These are phyloP conservation scores for Zygothrica quintamaculata DNA, from an alignment of 2,888 invertebrate species.

Conservation along the genomic window DNA sequence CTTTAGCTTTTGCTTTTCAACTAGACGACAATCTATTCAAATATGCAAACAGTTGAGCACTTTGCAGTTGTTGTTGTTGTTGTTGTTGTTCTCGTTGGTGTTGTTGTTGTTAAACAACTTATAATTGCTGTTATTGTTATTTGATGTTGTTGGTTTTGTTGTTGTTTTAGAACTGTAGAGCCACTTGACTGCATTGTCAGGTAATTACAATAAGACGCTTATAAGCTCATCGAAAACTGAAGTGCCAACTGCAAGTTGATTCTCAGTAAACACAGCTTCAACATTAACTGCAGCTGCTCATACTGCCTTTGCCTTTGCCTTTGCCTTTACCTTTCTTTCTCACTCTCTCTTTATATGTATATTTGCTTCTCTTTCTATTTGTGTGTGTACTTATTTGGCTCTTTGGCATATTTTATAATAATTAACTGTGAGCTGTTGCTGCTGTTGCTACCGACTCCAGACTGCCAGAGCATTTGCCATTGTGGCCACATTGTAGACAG, in stretches of 20 bases:
- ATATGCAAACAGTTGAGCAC: slow-evolving; percentile 64
- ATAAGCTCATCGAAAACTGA: slow-evolving; percentile 68
- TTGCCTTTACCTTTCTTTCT: neutral
- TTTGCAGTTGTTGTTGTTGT: slow-evolving; percentile 11
- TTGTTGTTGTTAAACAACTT: slow-evolving; percentile 9
- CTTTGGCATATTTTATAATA: slow-evolving; percentile 50
- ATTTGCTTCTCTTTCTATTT: neutral
- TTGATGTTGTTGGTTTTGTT: slow-evolving; percentile 4
- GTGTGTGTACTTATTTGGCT: slow-evolving; percentile 1
- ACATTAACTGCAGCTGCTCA: neutral
- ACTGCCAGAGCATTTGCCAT: slow-evolving; percentile 12
- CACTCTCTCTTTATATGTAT: neutral
- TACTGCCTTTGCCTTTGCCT: neutral
- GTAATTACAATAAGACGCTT: slow-evolving; percentile 77
- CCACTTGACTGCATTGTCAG: slow-evolving; percentile 72
- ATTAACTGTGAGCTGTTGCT: slow-evolving; percentile 55
- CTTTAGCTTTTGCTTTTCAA: slow-evolving; percentile 20
- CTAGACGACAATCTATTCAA: slow-evolving; percentile 44
- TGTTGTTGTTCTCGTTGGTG: slow-evolving; percentile 10
- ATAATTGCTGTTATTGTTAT: slow-evolving; percentile 9
- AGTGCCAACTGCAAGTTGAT: slow-evolving; percentile 59
- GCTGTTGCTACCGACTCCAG: slow-evolving; percentile 10
- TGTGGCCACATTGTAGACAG: slow-evolving; percentile 3
- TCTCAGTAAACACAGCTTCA: neutral
- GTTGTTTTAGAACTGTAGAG: slow-evolving; percentile 13